phyloP scores from a whole-genome alignment of 92 coral and sea anemone species.

The Parazoanthus darwini region DNA sequence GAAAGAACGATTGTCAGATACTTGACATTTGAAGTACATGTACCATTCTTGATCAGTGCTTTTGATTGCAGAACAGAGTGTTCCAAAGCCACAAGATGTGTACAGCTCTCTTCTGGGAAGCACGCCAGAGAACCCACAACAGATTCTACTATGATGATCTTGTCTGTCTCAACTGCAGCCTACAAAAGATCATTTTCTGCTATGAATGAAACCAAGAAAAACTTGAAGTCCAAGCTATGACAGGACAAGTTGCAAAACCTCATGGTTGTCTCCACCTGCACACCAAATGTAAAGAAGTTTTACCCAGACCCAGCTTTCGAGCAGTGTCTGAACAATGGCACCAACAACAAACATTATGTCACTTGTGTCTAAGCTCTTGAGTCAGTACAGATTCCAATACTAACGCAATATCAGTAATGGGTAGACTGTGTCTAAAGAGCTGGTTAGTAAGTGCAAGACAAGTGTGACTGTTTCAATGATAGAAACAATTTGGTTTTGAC shows the following conservation, averaged over 20 bases:
- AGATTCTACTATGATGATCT: constrained; percentile 23
- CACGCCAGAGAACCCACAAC: neutral
- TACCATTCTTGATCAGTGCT: constrained; percentile 12
- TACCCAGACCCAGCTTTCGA: neutral
- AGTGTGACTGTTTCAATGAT: neutral
- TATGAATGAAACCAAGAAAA: constrained; percentile 7
- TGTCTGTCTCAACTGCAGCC: constrained; percentile 11
- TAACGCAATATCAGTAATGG: neutral
- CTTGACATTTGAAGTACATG: neutral
- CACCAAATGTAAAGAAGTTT: constrained; percentile 21
- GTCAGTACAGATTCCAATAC: neutral
- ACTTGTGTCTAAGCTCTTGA: neutral
- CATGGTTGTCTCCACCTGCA: constrained; percentile 26
- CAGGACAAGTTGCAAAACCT: constrained; percentile 25
- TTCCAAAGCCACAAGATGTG: neutral
- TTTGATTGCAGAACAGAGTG: neutral
- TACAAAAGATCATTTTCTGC: constrained; percentile 17
- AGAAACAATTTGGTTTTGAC: constrained; percentile 8
- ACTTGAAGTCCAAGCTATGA: constrained; percentile 6
- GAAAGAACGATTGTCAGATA: too few species aligned
- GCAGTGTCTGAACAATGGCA: constrained; percentile 7
- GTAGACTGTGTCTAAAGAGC: constrained; percentile 4
- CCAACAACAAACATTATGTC: constrained; percentile 12
- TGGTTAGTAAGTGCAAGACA: neutral
- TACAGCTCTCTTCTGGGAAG: constrained; percentile 25